Percentiles rank a stretch among this genome's conserved stretches.
Conservation (phyloP, 2,888 invertebrate species). For the Aphodius granarius region DNA sequence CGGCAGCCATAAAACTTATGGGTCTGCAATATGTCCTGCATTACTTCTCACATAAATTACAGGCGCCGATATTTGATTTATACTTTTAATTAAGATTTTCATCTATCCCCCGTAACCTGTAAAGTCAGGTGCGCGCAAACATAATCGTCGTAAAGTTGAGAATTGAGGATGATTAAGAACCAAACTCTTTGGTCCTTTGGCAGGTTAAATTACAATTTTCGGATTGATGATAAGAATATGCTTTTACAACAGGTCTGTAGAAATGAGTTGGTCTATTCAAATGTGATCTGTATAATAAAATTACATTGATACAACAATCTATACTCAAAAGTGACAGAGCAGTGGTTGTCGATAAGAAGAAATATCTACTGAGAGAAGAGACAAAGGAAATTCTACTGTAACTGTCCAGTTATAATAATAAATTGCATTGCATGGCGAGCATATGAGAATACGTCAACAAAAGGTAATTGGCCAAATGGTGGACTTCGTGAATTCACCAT, state of each 20-base stretch:
- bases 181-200: not conserved
- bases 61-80: conserved; percentile 2
- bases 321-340: too few species aligned
- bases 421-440: not conserved
- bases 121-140: conserved; percentile 1
- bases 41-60: conserved; percentile 15
- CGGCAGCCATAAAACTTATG: conserved; percentile 8
- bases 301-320: too few species aligned
- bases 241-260: too few species aligned
- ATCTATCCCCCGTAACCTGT: conserved; percentile 2
- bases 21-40: conserved; percentile 11
- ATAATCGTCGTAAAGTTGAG: not conserved
- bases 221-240: too few species aligned
- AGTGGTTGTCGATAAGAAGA: not conserved
- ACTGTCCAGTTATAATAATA: not conserved
- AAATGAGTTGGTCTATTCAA: too few species aligned
- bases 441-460: conserved; percentile 6
- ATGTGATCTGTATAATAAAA: too few species aligned
- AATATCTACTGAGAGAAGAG: not conserved
- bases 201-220: not conserved
- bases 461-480: conserved; percentile 11
- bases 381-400: not conserved
- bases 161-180: not conserved
- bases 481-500: conserved; percentile 9
- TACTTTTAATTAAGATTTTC: conserved; percentile 15